A percentile compares a stretch with the other conserved stretches of the same genome.
These are phyloP conservation scores for Pipistrellus nathusii DNA, from an alignment of 2,797 vertebrate species.

Conservation along the genomic window DNA sequence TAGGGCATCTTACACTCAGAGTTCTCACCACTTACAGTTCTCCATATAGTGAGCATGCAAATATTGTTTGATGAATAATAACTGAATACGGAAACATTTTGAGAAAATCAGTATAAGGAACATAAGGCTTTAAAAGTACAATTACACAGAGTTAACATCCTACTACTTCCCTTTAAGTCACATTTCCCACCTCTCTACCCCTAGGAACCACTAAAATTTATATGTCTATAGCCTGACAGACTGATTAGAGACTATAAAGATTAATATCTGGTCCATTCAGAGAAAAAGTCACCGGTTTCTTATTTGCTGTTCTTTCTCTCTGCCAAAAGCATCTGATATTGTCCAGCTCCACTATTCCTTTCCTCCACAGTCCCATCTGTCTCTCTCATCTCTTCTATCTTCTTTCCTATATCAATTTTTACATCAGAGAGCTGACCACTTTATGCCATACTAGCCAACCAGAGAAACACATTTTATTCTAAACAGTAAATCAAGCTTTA, in stretches of 20 bases:
- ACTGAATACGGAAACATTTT: background rate
- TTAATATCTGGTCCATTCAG: background rate
- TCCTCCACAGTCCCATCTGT: background rate
- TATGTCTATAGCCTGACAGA: background rate
- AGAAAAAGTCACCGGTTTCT: background rate
- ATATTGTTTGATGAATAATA: conserved; percentile 34
- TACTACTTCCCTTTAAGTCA: background rate
- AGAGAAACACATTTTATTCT: background rate
- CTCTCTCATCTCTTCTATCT: background rate
- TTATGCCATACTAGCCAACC: background rate
- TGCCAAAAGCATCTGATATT: background rate
- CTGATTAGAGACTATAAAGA: background rate
- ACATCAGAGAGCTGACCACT: background rate
- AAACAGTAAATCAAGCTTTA: conserved; percentile 13
- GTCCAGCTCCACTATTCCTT: background rate
- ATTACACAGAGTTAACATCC: background rate
- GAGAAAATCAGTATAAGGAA: conserved; percentile 43
- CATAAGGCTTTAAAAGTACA: background rate
- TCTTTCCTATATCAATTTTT: background rate
- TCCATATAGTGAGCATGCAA: conserved; percentile 2
- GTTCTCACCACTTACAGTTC: background rate
- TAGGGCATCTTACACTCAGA: background rate
- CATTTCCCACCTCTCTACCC: background rate
- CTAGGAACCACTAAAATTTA: background rate
- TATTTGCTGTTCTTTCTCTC: background rate